Evolutionary conservation across 2,113 vertebrate species (phyloP).

Genomic region (Podocnemis expansa): DNA sequence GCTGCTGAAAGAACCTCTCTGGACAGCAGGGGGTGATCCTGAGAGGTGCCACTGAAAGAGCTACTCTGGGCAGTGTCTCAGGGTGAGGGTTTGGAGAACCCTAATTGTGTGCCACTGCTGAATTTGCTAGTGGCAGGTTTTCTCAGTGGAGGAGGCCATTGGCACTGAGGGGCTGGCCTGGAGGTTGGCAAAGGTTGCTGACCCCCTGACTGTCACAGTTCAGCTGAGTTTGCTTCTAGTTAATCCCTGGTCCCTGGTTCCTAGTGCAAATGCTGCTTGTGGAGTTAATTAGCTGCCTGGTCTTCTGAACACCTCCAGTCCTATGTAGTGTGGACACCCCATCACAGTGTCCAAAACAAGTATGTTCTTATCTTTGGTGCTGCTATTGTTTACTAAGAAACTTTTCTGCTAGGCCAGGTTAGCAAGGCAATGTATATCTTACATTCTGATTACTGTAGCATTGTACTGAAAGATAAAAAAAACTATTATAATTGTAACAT

Average conservation of each 20-base stretch:
- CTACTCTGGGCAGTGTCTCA: too few species aligned
- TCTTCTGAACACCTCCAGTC: not conserved
- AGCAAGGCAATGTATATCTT: not conserved
- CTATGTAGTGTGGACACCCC: not conserved
- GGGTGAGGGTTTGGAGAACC: too few species aligned
- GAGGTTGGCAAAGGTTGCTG: too few species aligned
- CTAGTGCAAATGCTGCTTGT: not conserved
- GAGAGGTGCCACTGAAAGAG: too few species aligned
- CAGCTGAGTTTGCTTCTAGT: not conserved
- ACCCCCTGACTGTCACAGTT: not conserved
- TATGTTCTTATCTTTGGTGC: not conserved
- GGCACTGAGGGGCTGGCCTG: too few species aligned
- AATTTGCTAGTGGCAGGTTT: too few species aligned
- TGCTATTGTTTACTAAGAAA: not conserved
- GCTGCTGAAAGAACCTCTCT: too few species aligned
- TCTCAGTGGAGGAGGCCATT: too few species aligned
- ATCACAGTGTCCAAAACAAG: not conserved
- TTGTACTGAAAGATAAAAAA: not conserved
- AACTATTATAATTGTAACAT: not conserved
- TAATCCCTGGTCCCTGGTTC: not conserved
- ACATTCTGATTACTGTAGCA: not conserved
- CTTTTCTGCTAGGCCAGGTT: not conserved
- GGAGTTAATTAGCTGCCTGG: not conserved
- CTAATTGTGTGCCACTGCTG: too few species aligned
- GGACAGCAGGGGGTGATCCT: too few species aligned